These are phyloP conservation scores for Turritopsis dohrnii DNA, from an alignment of 30 jellyfish, hydroid and myxozoan species.

Conservation along the genomic window DNA sequence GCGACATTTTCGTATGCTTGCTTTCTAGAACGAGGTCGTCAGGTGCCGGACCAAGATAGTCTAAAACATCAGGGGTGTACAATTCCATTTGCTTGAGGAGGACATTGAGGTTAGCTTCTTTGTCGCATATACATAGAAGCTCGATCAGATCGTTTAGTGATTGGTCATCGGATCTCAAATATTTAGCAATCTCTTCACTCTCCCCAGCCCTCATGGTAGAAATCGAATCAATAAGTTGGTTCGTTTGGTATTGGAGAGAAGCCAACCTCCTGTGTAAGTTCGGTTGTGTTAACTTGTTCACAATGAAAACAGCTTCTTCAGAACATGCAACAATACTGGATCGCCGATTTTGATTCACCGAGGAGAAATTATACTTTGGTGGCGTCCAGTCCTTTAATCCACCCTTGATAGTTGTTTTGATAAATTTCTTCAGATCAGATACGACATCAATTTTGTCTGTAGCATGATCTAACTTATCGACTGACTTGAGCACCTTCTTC, in stretches of 20 bases:
- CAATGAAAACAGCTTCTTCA: conserved; percentile 17
- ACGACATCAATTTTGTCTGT: conserved; percentile 36
- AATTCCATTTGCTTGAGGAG: conserved; percentile 53
- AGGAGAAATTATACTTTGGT: conserved; percentile 21
- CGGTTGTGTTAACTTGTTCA: conserved; percentile 36
- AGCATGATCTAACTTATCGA: conserved; percentile 38
- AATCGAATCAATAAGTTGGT: conserved; percentile 27
- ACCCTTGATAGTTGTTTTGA: background rate
- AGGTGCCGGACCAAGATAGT: conserved; percentile 81
- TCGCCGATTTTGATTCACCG: conserved; percentile 15
- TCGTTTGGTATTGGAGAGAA: conserved; percentile 29
- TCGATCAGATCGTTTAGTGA: conserved; percentile 27
- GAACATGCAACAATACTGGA: conserved; percentile 4
- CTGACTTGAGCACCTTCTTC: conserved; percentile 19
- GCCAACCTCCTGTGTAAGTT: conserved; percentile 37
- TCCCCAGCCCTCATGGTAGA: conserved; percentile 27
- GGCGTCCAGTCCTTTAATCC: conserved; percentile 27
- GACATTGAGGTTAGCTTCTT: conserved; percentile 38
- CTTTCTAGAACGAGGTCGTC: conserved; percentile 76
- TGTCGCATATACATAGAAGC: conserved; percentile 29
- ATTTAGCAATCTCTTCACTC: background rate
- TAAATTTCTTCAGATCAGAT: conserved; percentile 27
- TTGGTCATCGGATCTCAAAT: conserved; percentile 8
- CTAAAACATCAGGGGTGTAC: conserved; percentile 60
- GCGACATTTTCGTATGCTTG: conserved; percentile 44